Evolutionary conservation across 2,113 vertebrate genomes (phyloP), one percentile per base, ranked within the genome.

Genomic region (Epinephelus cyanopodus): DNA sequence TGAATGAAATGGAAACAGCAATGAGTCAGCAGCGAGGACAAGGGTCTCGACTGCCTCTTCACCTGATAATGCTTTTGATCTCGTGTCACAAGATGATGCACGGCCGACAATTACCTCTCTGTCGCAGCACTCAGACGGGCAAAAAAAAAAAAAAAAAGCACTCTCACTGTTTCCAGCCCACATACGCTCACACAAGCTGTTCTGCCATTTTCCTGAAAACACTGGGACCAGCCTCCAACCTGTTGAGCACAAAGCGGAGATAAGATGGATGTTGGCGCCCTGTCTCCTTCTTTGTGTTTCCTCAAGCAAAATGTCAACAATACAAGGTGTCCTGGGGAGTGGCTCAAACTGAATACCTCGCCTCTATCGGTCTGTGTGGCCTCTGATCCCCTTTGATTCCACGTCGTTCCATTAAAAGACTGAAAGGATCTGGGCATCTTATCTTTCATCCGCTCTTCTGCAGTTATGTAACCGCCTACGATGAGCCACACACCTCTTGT

Each of bases 231-330:
- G 56, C 75, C 56, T 81, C 60, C 72, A 52, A 88, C 79, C 60
- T 84, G 81, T 85, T 76, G 77, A 83, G 47, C 82, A 85, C 77
- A 83, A 85, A 85, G 69, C 27, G 4, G 56, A 83, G 78, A 91
- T 90, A 73, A 90, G 85, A 80, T 54, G 61, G 64, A 86, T 76
- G 68, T 54, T 23, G 77, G 53, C 1, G 11, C 33, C 69, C 25
- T 10, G 65, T 65, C 81, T 87, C n/a, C 11, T 45, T 87, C 84
- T 79, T 86, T 90, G 81, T 91, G 42, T 82, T 82, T 83, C 68
- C 45, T 19, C 9, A 47, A 78, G 83, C 50, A 76, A 90, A 90
- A 93, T 90, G 89, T 90, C 90, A 92, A 90, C 84, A 90, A 84
- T 80, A 74, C 79, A 71, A 79, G 74, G 81, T 76, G 67, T 84